Percentiles rank a stretch among this genome's conserved stretches.
Conservation (phyloP, 2,888 invertebrate species). For the Thereva nobilitata region DNA sequence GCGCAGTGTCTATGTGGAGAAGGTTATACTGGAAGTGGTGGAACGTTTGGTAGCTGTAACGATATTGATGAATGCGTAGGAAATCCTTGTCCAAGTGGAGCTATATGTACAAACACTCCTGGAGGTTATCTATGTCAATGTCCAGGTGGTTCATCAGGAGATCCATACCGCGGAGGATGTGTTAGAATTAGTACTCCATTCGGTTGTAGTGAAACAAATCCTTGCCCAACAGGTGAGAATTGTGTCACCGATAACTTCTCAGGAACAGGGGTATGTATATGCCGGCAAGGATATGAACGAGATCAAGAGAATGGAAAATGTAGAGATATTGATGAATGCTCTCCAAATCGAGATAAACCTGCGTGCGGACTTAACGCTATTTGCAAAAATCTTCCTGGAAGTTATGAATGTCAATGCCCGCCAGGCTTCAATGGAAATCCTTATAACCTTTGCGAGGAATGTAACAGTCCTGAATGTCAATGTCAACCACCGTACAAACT, state of each 20-base stretch:
- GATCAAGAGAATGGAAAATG: constrained; percentile 75
- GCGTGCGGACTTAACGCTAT: constrained; percentile 88
- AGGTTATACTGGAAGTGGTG: constrained; percentile 72
- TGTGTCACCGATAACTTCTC: constrained; percentile 77
- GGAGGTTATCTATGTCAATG: constrained; percentile 88
- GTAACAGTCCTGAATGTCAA: constrained; percentile 80
- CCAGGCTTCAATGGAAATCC: constrained; percentile 88
- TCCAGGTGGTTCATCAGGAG: constrained; percentile 78
- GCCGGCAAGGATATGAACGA: constrained; percentile 83
- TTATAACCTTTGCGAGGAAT: constrained; percentile 83
- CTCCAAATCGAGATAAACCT: constrained; percentile 71
- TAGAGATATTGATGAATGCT: constrained; percentile 85
- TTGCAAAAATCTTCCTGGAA: constrained; percentile 90
- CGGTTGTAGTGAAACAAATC: constrained; percentile 73
- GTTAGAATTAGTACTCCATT: constrained; percentile 66
- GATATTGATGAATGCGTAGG: constrained; percentile 87
- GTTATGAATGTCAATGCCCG: constrained; percentile 91
- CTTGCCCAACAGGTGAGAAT: constrained; percentile 83
- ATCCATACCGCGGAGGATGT: constrained; percentile 80
- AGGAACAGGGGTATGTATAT: constrained; percentile 83
- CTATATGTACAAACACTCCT: constrained; percentile 85
- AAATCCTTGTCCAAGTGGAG: constrained; percentile 81
- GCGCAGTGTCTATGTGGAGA: constrained; percentile 83
- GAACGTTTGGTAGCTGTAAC: constrained; percentile 71
- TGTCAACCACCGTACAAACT: constrained; percentile 87